Conservation (phyloP, 2,797 vertebrate species). For the Craterocephalus amniculus region DNA sequence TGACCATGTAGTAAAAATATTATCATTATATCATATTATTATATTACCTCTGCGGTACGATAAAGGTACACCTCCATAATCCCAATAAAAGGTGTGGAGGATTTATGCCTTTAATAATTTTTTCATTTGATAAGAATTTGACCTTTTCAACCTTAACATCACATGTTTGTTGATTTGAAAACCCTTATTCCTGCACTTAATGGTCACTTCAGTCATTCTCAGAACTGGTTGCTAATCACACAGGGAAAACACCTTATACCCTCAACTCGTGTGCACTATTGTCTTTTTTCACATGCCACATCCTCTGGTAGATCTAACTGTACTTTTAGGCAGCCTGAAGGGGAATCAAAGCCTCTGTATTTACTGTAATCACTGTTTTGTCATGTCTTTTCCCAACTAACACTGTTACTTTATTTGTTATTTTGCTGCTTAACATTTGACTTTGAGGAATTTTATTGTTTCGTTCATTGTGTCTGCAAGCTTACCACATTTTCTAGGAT, state of each 20-base stretch:
- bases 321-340: neutral
- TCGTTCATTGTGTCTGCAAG: neutral
- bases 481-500: neutral
- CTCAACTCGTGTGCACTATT: neutral
- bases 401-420: too few relatives aligned
- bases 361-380: constrained; percentile 14
- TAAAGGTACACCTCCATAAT: too few relatives aligned
- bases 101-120: neutral
- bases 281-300: neutral
- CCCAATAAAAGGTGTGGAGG: too few relatives aligned
- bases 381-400: neutral
- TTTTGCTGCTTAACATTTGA: neutral
- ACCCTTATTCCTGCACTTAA: constrained; percentile 1
- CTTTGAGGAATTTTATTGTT: neutral
- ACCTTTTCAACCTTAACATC: neutral
- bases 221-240: constrained; percentile 15
- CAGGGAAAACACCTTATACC: constrained; percentile 43
- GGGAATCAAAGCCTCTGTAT: constrained; percentile 10
- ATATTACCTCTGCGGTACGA: too few relatives aligned
- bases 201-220: constrained; percentile 23
- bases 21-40: too few relatives aligned
- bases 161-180: neutral
- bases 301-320: constrained; percentile 6
- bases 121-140: neutral
- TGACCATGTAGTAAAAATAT: too few relatives aligned